Evolutionary conservation across 1,140 invertebrate genomes (phyloP).

Genomic region (Semibalanus balanoides): DNA sequence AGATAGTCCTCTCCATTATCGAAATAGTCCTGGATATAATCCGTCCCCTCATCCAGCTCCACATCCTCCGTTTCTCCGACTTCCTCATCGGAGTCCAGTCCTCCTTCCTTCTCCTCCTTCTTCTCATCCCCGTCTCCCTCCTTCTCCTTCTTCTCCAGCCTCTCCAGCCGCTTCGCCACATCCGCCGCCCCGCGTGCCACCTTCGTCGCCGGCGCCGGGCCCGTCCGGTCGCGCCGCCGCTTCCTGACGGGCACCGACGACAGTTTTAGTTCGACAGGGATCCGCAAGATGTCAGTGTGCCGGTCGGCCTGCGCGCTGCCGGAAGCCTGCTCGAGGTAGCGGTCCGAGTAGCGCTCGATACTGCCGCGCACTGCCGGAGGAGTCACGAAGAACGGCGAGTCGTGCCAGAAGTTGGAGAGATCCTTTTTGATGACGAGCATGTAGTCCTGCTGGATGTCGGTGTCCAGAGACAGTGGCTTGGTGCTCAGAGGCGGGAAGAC

Average conservation of each 20-base stretch:
- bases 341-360: slow-evolving; percentile 48
- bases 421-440: slow-evolving; percentile 43
- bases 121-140: slow-evolving; percentile 8
- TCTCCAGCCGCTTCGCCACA: slow-evolving; percentile 14
- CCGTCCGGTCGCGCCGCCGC: not conserved
- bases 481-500: slow-evolving; percentile 46
- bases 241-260: not conserved
- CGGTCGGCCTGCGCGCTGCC: slow-evolving; percentile 9
- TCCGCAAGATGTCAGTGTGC: slow-evolving; percentile 12
- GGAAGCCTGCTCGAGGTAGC: slow-evolving; percentile 36
- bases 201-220: slow-evolving; percentile 8
- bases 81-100: slow-evolving; percentile 10
- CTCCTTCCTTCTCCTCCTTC: slow-evolving; percentile 12
- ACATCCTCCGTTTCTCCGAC: slow-evolving; percentile 32
- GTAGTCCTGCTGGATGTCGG: slow-evolving; percentile 34
- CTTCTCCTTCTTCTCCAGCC: slow-evolving; percentile 19
- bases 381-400: slow-evolving; percentile 36
- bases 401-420: slow-evolving; percentile 39
- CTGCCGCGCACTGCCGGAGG: slow-evolving; percentile 37
- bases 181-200: slow-evolving; percentile 12
- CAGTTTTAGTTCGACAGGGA: slow-evolving; percentile 14
- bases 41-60: slow-evolving; percentile 57
- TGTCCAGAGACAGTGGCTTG: slow-evolving; percentile 40
- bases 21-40: slow-evolving; percentile 68
- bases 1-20: slow-evolving; percentile 74